phyloP scores from a whole-genome alignment of 2,888 invertebrate genomes.

The Lepidonotus clava region DNA sequence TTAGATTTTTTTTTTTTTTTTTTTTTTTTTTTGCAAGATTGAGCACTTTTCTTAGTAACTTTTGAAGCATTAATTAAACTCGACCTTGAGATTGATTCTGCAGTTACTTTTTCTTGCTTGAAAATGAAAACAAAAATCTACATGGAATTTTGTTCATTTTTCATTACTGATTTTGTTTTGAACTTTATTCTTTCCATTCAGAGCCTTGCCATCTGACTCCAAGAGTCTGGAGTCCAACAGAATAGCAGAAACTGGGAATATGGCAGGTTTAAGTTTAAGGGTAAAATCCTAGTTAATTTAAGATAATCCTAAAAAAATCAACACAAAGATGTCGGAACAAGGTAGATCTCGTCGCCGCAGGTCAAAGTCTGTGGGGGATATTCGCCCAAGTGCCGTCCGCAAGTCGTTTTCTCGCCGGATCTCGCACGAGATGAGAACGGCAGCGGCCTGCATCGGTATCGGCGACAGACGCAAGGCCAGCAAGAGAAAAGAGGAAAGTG shows the following conservation, averaged over 20 bases:
- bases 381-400: neutral
- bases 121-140: neutral
- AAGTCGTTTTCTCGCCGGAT: constrained; percentile 31
- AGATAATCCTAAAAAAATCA: neutral
- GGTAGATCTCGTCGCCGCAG: neutral
- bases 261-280: neutral
- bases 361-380: neutral
- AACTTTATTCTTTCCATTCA: neutral
- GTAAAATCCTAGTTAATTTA: neutral
- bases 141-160: neutral
- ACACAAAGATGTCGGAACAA: neutral
- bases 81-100: neutral
- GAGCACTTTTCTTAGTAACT: neutral
- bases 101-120: neutral
- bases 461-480: neutral
- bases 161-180: neutral
- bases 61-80: neutral
- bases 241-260: neutral
- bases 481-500: constrained; percentile 9
- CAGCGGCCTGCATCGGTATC: neutral
- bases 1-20: neutral
- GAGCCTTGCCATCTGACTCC: neutral
- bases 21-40: neutral
- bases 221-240: neutral
- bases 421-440: constrained; percentile 18